Base-by-base conservation (phyloP, 2,113 vertebrate genomes). In the Sclerurus mexicanus region DNA sequence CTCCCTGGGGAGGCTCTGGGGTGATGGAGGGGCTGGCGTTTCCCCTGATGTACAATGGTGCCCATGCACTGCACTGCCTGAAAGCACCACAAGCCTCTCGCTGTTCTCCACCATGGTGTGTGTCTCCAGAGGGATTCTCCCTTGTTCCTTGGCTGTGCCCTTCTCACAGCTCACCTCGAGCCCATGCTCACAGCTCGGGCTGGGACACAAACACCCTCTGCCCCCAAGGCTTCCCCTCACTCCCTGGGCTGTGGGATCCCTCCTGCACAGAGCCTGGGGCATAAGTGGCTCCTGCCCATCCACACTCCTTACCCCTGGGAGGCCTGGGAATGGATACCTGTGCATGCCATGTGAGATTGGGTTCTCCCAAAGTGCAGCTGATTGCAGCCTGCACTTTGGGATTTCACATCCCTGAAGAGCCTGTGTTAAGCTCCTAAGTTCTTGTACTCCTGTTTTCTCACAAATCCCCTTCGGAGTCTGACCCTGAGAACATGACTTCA, bases 321-420 rank as follows among this genome's bases (percentile, higher is more conserved):
- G 14, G 28, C 11, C 7, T 37, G 28, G 62, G 35, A 25, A 37
- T 2, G 6, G 66, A 6, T 40, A 10, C 37, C n/a, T n/a, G 13
- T 0, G 1, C 73, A 1, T 56, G 58, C 40, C 10, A 2, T 2
- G 14, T 21, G 62, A 64, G 56, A 1, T 1, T 14, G 63, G 35
- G 28, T 56, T 44, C 12, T 88, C 39, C 46, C 11, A 10, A 23
- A 0, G 19, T 39, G 58, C 46, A 60, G 33, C 3, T 24, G 14
- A 14, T 33, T 59, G 16, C 37, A 46, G 1, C 63, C 64, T 59
- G 60, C 46, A 35, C 28, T 58, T 64, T 1, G 1, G 20, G 22
- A 24, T 42, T 81, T 62, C 64, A 39, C 15, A 2, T 78, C 69
- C 47, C 64, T 1, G 2, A 35, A n/a, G 40, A 87, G 10, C 25